Conservation (phyloP, 2,113 vertebrate species). For the Syngnathoides biaculeatus region DNA sequence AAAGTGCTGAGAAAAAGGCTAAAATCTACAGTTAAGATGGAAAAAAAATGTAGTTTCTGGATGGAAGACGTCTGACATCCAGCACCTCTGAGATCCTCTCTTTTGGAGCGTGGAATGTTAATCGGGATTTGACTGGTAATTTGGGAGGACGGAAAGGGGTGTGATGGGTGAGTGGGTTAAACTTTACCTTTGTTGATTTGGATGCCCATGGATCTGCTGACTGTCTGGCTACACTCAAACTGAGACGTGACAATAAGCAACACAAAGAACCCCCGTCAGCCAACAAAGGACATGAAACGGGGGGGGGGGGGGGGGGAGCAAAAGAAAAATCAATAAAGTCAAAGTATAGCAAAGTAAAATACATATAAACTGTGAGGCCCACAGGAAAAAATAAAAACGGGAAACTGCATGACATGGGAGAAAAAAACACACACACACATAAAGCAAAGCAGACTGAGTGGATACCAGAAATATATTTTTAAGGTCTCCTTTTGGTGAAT, state of each 20-base stretch:
- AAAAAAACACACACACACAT: conserved; percentile 28
- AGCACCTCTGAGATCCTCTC: conserved; percentile 28
- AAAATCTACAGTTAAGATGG: conserved; percentile 27
- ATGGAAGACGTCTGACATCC: conserved; percentile 23
- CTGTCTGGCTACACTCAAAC: conserved; percentile 76
- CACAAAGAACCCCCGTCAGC: conserved; percentile 54
- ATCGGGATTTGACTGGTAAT: conserved; percentile 28
- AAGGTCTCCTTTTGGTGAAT: background rate
- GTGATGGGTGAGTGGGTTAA: conserved; percentile 41
- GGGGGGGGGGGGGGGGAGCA: conserved; percentile 10
- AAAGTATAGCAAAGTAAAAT: conserved; percentile 38
- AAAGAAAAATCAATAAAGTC: conserved; percentile 27
- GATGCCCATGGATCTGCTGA: conserved; percentile 67
- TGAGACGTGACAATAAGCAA: conserved; percentile 69
- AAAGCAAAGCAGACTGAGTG: conserved; percentile 47
- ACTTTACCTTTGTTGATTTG: conserved; percentile 74
- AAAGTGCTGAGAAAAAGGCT: conserved; percentile 9
- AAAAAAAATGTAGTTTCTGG: conserved; percentile 5
- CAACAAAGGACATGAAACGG: conserved; percentile 51
- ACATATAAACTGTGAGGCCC: conserved; percentile 25
- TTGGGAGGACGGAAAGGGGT: conserved; percentile 24
- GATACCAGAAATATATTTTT: conserved; percentile 49
- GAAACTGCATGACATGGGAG: conserved; percentile 34
- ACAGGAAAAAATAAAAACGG: conserved; percentile 30
- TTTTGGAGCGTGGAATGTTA: conserved; percentile 33